Evolutionary conservation across 2,888 invertebrate species (phyloP).

Genomic region (Tineola bisselliella): DNA sequence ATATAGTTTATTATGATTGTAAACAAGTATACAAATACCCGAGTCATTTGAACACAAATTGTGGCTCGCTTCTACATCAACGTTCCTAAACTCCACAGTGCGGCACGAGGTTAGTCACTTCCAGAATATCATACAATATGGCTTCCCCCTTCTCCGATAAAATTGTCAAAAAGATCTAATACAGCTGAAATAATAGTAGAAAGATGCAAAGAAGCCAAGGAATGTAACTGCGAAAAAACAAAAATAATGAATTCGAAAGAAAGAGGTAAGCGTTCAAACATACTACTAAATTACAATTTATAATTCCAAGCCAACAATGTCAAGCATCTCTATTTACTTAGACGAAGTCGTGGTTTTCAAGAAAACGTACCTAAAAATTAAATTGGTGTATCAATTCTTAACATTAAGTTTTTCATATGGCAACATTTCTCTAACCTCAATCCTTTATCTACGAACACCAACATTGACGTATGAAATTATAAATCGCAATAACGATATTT

Average conservation of each 20-base stretch:
- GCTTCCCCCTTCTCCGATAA: slow-evolving; percentile 29
- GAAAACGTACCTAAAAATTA: too few species aligned
- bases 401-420: background rate
- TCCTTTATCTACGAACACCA: background rate
- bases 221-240: slow-evolving; percentile 14
- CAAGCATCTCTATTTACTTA: background rate
- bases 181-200: slow-evolving; percentile 24
- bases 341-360: too few species aligned
- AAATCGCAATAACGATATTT: background rate
- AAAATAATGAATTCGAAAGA: background rate
- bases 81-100: background rate
- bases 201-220: slow-evolving; percentile 8
- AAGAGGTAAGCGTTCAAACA: background rate
- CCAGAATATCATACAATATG: slow-evolving; percentile 42
- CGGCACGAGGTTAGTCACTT: slow-evolving; percentile 18
- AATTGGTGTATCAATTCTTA: background rate
- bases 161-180: slow-evolving; percentile 40
- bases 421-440: background rate
- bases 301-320: background rate
- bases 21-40: slow-evolving; percentile 36
- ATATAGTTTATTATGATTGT: slow-evolving; percentile 49
- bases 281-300: background rate
- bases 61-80: slow-evolving; percentile 41
- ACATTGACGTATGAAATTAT: background rate
- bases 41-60: slow-evolving; percentile 58